Conservation (phyloP, 2,113 vertebrate genomes). For the Mobula hypostoma region DNA sequence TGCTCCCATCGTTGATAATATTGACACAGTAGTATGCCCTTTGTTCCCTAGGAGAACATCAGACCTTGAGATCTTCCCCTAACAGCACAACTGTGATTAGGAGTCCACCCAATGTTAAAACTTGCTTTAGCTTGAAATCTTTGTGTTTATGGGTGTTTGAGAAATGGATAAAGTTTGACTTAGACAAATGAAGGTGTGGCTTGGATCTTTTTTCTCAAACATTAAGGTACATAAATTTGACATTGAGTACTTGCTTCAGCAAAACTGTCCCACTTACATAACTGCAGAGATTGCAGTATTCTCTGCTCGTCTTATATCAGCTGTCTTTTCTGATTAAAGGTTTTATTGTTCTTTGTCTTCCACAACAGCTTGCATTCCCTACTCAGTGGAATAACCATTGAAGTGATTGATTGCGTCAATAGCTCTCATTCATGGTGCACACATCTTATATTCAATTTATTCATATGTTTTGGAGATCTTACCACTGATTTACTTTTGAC, state of each 20-base stretch:
- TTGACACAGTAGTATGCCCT: too few species aligned
- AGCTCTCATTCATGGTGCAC: neutral
- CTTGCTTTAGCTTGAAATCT: neutral
- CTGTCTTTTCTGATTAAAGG: neutral
- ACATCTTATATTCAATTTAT: neutral
- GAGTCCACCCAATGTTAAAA: neutral
- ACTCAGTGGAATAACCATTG: neutral
- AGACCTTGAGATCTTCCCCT: neutral
- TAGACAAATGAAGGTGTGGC: neutral
- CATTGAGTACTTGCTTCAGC: neutral
- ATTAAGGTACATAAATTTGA: neutral
- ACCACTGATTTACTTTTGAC: neutral
- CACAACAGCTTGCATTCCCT: neutral
- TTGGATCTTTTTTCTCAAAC: neutral
- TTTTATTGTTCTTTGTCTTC: constrained; percentile 1
- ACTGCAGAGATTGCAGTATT: neutral
- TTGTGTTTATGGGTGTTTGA: neutral
- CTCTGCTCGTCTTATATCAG: neutral
- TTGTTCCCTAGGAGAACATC: neutral
- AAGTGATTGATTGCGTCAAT: neutral
- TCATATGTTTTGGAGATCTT: constrained; percentile 6
- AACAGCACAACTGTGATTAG: neutral
- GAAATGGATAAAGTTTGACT: neutral
- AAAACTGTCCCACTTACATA: neutral
- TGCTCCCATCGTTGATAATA: too few species aligned